Evolutionary conservation across 2,113 vertebrate species (phyloP), one percentile per base, ranked within the genome.

Genomic region (Megalops atlanticus): DNA sequence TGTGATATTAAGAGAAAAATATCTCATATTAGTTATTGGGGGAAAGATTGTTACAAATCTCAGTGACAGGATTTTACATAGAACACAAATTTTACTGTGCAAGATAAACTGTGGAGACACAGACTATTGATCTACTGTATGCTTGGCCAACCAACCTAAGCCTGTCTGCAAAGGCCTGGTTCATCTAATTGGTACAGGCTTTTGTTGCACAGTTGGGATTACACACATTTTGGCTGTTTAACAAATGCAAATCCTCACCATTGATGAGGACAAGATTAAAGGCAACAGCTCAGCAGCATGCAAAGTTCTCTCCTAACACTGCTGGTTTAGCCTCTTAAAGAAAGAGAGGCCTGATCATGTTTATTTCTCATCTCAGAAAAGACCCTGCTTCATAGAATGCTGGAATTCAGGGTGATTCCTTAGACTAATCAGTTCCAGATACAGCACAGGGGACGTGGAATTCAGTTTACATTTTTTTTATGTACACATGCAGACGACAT

Each of bases 161-260:
- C 81, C 69, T 82, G 68, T 77, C 81, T 76, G 64, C 35, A 33
- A 52, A 82, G 45, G 54, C 64, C 72, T 16, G 70, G 80, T 69
- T 69, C 80, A 81, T 58, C 33, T 81, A 76, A 81, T 81, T 81
- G 80, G 73, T 76, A 38, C 33, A 45, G 41, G 80, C 36, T 58
- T 68, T 81, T 81, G 80, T 76, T 81, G 80, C 74, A 52, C 70
- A 27, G 80, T 69, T 14, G 36, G 73, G 73, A 81, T 76, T 76
- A 69, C 73, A 81, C 80, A 82, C 35, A 70, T 68, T 43, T 77
- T 73, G 75, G 45, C 74, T 78, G 77, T 82, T 82, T 43, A 82
- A 39, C 76, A 71, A 54, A 82, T 82, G 81, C 75, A 82, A 82
- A 82, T 82, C 81, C 75, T 77, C 70, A 72, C 81, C 69, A 82